Base-by-base conservation (phyloP, 2,113 vertebrate species). In the Perca schrenkii region DNA sequence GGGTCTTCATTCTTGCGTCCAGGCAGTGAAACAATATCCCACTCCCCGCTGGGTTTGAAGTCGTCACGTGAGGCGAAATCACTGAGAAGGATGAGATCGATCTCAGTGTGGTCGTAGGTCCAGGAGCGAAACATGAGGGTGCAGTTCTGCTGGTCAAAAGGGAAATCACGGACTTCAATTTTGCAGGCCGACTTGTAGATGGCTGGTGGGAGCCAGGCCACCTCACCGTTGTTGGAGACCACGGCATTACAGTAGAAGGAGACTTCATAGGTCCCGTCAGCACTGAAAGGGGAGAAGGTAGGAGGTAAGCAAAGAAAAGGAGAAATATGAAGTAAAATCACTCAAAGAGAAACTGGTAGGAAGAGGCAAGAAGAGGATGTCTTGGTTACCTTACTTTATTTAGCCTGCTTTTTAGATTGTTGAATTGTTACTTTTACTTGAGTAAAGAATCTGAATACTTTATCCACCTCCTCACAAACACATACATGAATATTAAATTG, bases 61-160 rank as follows among this genome's bases (percentile, higher is more conserved):
- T 96, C 96, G 7, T 96, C 95, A 1, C 95, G 94, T 47, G 94
- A 96, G 66, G 96, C 95, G 2, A 87, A 96, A 62, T 96, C 95
- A 10, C 94, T 96, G 47, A 94, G 91, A 43, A 96, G 91, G 70
- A 95, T 94, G 63, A 96, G 94, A 83, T 96, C 96, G 0, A 96
- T 96, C 80, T 96, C 96, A 0, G 96, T 96, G 93, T 94, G 94
- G 88, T 96, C 96, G 2, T 96, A 96, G 2, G 96, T 96, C 96
- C 96, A 96, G 0, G 96, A 96, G 69, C 95, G 95, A 81, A 96
- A 96, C 82, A 95, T 95, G 54, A 96, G 94, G 1, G 96, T 96
- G 85, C 96, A 96, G 92, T 96, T 96, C 88, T 96, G 96, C 88
- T 96, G 96, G 93, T 96, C 96, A 21, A 96, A 96, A 22, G 96